These are phyloP conservation scores for Trichogramma evanescens DNA, from an alignment of 2,888 invertebrate species.

Conservation along the genomic window DNA sequence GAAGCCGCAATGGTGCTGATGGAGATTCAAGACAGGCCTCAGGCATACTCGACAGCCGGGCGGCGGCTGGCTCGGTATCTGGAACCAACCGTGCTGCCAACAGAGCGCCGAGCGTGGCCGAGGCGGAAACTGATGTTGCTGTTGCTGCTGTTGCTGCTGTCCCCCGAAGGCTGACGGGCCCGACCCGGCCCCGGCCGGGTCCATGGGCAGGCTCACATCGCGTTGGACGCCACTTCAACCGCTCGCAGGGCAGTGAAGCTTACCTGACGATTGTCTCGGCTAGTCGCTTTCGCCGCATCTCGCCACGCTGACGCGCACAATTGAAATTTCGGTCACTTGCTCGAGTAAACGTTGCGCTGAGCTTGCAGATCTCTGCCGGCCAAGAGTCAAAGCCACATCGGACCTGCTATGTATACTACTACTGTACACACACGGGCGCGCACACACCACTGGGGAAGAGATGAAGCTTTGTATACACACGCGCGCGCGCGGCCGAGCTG, in stretches of 20 bases:
- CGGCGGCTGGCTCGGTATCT: conserved; percentile 26
- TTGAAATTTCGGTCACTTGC: too few relatives aligned
- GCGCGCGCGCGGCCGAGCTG: not conserved
- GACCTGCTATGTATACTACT: too few relatives aligned
- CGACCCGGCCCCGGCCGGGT: conserved; percentile 46
- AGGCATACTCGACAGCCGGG: conserved; percentile 39
- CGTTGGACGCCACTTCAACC: conserved; percentile 24
- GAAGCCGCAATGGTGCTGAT: conserved; percentile 12
- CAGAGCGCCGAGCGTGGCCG: not conserved
- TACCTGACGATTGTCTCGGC: too few relatives aligned
- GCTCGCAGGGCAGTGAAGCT: too few relatives aligned
- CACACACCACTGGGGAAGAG: not conserved
- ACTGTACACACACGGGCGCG: too few relatives aligned
- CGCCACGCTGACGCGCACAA: not conserved
- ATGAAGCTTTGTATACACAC: not conserved
- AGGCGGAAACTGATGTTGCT: not conserved
- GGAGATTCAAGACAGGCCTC: conserved; percentile 37
- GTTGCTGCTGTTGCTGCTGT: not conserved
- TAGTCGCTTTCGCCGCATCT: not conserved
- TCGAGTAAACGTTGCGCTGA: too few relatives aligned
- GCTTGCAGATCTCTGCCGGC: too few relatives aligned
- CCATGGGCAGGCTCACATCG: conserved; percentile 45
- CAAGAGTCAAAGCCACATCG: too few relatives aligned
- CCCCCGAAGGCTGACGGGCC: conserved; percentile 25
- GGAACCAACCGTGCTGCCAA: not conserved